Conservation (phyloP, 23 tunicate genomes). For the Halocynthia aurantium region DNA sequence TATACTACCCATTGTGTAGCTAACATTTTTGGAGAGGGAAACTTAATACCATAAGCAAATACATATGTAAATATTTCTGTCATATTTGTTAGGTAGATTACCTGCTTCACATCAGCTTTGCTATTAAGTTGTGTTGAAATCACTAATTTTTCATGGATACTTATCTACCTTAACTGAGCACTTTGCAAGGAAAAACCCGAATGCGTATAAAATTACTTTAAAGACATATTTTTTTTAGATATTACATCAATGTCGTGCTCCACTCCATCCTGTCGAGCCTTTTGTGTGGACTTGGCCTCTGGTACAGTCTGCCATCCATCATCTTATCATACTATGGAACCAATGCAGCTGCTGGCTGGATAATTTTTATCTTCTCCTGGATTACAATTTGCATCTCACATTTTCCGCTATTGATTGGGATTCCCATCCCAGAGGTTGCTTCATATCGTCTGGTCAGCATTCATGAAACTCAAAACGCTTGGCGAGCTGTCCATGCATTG, state of each 20-base stretch:
- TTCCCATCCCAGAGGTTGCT: slow-evolving; percentile 56
- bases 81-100: too few relatives aligned
- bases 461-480: slow-evolving; percentile 44
- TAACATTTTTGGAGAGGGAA: too few relatives aligned
- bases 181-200: too few relatives aligned
- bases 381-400: slow-evolving; percentile 46
- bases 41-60: too few relatives aligned
- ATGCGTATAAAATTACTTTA: too few relatives aligned
- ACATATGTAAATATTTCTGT: too few relatives aligned
- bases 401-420: slow-evolving; percentile 44
- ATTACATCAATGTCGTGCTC: slow-evolving; percentile 18
- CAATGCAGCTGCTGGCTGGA: slow-evolving; percentile 22
- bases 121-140: not conserved
- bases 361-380: slow-evolving; percentile 67
- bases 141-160: not conserved
- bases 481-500: slow-evolving; percentile 48
- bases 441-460: slow-evolving; percentile 42
- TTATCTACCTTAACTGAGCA: not conserved
- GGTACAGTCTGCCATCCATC: slow-evolving; percentile 35
- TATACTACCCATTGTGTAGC: too few relatives aligned
- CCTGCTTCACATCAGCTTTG: too few relatives aligned
- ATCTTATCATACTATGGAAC: slow-evolving; percentile 19
- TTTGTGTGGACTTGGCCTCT: slow-evolving; percentile 42
- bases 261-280: slow-evolving; percentile 32
- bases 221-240: slow-evolving; percentile 31